These are phyloP conservation scores for Blastobasis adustella DNA, from an alignment of 2,888 invertebrate species.

Conservation along the genomic window DNA sequence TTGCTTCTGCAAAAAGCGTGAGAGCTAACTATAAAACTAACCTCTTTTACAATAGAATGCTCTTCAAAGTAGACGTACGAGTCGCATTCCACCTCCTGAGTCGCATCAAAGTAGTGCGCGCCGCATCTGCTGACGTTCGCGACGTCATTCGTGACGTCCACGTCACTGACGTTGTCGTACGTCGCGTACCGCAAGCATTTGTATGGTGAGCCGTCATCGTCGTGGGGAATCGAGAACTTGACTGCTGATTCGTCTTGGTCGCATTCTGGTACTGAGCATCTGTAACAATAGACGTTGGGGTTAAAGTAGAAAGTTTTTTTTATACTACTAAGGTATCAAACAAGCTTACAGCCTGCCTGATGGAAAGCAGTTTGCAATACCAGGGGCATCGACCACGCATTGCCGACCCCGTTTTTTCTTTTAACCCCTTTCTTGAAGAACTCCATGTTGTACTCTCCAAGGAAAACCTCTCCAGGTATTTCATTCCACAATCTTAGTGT, in stretches of 20 bases:
- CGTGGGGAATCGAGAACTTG: conserved; percentile 56
- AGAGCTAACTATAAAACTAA: no score
- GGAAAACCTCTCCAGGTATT: no score
- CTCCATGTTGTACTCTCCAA: no score
- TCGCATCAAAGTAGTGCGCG: conserved; percentile 49
- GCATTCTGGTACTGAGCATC: conserved; percentile 62
- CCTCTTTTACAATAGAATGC: conserved; percentile 66
- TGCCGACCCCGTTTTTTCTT: no score
- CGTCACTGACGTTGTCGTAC: conserved; percentile 23
- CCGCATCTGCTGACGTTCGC: conserved; percentile 39
- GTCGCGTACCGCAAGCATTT: conserved; percentile 56
- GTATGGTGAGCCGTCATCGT: conserved; percentile 38
- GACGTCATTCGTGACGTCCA: conserved; percentile 15
- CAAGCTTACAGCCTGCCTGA: no score
- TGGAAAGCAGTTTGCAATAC: no score
- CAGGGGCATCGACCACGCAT: no score
- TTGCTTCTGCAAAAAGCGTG: no score
- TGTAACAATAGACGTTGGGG: conserved; percentile 19
- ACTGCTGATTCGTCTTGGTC: conserved; percentile 31
- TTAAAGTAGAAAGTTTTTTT: no score
- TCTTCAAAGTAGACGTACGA: conserved; percentile 55
- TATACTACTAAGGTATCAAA: no score
- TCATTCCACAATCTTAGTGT: no score
- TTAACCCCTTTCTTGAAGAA: no score
- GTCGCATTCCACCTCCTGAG: conserved; percentile 48